These are phyloP conservation scores for Trissonchulus sp. DNA, from an alignment of 2,888 invertebrate species.

Conservation along the genomic window DNA sequence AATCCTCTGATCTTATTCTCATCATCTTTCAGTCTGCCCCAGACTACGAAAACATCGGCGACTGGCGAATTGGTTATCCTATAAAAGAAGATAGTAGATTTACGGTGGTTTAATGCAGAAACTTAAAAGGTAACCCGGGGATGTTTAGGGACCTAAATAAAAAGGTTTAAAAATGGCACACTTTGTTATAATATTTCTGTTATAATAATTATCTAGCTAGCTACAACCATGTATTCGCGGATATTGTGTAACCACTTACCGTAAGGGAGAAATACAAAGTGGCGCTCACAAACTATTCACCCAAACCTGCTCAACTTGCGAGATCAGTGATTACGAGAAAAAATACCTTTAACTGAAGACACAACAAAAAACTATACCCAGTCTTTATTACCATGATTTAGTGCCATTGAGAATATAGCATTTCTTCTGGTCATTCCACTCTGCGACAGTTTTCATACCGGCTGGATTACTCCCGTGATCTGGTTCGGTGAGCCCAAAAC, in stretches of 20 bases:
- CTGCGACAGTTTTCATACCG: constrained; percentile 65
- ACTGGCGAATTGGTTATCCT: constrained; percentile 95
- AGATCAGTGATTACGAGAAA: too few species aligned
- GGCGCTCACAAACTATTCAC: too few species aligned
- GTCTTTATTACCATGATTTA: constrained; percentile 69
- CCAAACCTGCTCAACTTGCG: too few species aligned
- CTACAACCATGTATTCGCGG: too few species aligned
- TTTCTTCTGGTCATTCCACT: constrained; percentile 70
- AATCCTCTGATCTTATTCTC: constrained; percentile 69
- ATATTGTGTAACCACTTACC: too few species aligned
- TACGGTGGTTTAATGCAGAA: neutral
- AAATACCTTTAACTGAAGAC: neutral
- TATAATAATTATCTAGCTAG: too few species aligned
- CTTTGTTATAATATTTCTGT: too few species aligned
- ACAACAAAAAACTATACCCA: neutral
- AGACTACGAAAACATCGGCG: constrained; percentile 82
- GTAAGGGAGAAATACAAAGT: too few species aligned
- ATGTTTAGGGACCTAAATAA: neutral
- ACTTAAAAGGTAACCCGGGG: too few species aligned
- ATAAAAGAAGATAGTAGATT: constrained; percentile 33
- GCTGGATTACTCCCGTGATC: constrained; percentile 89
- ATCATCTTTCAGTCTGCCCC: constrained; percentile 80
- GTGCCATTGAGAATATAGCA: constrained; percentile 78
- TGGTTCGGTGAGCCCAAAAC: constrained; percentile 95
- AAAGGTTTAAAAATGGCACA: too few species aligned